Conservation (phyloP, 2,888 invertebrate species). For the Lucinisca nassula region DNA sequence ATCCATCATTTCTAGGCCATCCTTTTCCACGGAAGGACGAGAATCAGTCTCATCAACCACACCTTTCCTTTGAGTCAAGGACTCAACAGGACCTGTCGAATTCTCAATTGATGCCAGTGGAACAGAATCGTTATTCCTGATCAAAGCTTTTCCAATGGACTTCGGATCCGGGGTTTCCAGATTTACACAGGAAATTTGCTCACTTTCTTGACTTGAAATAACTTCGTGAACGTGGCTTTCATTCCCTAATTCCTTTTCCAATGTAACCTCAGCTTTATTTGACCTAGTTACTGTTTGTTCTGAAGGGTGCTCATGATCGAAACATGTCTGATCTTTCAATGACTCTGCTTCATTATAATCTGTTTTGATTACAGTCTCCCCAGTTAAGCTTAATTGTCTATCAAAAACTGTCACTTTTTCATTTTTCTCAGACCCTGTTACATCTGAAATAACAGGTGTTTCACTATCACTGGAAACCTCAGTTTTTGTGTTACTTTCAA, state of each 20-base stretch:
- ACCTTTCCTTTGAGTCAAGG: background rate
- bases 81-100: background rate
- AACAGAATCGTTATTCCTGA: background rate
- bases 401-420: background rate
- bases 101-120: background rate
- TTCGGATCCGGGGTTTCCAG: background rate
- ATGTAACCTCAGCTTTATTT: background rate
- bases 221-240: background rate
- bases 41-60: background rate
- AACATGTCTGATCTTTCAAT: background rate
- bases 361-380: background rate
- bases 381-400: background rate
- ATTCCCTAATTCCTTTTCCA: background rate
- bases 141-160: background rate
- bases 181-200: background rate
- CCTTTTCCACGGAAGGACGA: background rate
- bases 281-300: background rate
- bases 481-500: background rate
- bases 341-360: background rate
- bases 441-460: background rate
- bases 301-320: background rate
- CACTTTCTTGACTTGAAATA: background rate
- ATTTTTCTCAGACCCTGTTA: background rate
- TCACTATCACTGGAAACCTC: too few relatives aligned
- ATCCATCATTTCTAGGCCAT: constrained; percentile 9